Conservation (phyloP, 1,140 invertebrate species). For the Holotrichia oblita region DNA sequence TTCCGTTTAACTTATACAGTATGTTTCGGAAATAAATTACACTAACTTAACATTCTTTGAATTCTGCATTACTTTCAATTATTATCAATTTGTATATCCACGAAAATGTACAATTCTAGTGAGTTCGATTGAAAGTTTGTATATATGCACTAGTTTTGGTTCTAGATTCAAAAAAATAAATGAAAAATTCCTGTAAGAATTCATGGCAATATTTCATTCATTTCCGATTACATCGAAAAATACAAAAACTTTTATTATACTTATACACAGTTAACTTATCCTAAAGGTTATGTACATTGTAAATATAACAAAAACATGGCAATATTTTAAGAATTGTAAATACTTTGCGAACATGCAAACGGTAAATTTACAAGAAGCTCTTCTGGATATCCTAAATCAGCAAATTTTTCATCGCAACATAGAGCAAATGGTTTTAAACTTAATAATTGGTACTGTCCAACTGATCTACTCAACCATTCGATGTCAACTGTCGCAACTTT, state of each 20-base stretch:
- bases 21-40: too few species aligned
- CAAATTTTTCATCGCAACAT: conserved; percentile 53
- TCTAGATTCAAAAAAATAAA: neutral
- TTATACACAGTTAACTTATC: neutral
- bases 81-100: too few species aligned
- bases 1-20: too few species aligned
- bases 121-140: too few species aligned
- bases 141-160: too few species aligned
- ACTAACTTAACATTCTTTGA: too few species aligned
- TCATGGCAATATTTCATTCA: too few species aligned
- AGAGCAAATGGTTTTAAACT: conserved; percentile 53
- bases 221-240: too few species aligned
- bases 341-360: conserved; percentile 42
- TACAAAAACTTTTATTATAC: neutral
- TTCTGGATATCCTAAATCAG: conserved; percentile 54
- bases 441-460: conserved; percentile 54
- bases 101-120: too few species aligned
- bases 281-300: neutral
- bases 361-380: conserved; percentile 48
- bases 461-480: conserved; percentile 57
- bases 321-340: neutral
- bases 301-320: neutral
- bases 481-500: conserved; percentile 56
- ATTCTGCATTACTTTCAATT: too few species aligned
- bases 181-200: neutral